A percentile compares a stretch with the other conserved stretches of the same genome.
Conservation (phyloP, 1,140 invertebrate genomes). For the Idris sp. region DNA sequence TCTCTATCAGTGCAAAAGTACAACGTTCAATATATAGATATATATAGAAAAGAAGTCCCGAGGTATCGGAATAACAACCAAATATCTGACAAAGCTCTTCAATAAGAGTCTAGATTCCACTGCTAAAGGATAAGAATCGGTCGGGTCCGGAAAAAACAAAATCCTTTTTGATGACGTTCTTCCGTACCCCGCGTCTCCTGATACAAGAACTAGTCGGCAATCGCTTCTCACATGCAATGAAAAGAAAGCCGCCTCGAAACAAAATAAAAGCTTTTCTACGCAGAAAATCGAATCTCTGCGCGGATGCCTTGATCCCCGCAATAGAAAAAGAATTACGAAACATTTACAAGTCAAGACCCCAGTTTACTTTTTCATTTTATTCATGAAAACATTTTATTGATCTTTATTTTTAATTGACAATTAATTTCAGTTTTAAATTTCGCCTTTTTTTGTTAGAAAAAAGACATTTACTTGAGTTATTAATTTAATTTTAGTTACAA, state of each 20-base stretch:
- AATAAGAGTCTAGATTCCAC: constrained; percentile 51
- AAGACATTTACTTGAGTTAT: too few species aligned
- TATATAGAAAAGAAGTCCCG: constrained; percentile 31
- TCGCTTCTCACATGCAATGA: constrained; percentile 22
- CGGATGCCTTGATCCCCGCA: constrained; percentile 23
- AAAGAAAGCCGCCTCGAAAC: constrained; percentile 33
- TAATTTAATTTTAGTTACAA: too few species aligned
- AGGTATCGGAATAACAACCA: constrained; percentile 60
- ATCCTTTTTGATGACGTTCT: constrained; percentile 53
- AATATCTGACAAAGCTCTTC: constrained; percentile 57
- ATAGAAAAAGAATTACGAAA: constrained; percentile 7
- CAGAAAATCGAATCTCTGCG: constrained; percentile 44
- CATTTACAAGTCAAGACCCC: constrained; percentile 18
- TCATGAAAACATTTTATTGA: too few species aligned
- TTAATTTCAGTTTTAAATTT: too few species aligned
- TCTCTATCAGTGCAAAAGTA: constrained; percentile 53
- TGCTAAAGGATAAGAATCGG: constrained; percentile 32
- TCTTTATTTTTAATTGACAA: too few species aligned
- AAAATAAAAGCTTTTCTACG: constrained; percentile 40
- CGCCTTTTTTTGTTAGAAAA: neutral
- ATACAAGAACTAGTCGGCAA: constrained; percentile 19
- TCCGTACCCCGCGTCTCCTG: constrained; percentile 1
- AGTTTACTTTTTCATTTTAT: too few species aligned
- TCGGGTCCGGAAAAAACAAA: constrained; percentile 43
- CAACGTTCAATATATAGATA: constrained; percentile 58